phyloP scores from a whole-genome alignment of 1,140 invertebrate species.

The Leptopilina boulardi region DNA sequence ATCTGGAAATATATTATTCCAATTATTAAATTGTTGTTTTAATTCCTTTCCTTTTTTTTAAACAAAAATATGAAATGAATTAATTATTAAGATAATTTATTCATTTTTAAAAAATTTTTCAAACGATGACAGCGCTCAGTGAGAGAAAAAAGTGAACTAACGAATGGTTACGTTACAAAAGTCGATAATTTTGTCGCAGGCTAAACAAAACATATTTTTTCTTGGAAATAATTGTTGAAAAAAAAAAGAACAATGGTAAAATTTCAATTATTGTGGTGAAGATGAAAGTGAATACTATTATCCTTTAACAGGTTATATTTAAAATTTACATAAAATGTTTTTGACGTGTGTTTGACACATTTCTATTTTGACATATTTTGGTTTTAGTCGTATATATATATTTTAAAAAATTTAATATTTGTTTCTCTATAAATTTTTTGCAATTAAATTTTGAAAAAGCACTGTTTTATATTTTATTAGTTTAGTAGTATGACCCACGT shows the following conservation, averaged over 20 bases:
- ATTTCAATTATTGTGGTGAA: conserved; percentile 7
- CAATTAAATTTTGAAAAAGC: too few species aligned
- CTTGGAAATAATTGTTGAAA: neutral
- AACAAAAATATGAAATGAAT: too few species aligned
- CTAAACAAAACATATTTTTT: neutral
- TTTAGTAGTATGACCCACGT: too few species aligned
- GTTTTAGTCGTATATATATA: neutral
- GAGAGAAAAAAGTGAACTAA: too few species aligned
- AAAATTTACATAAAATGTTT: neutral
- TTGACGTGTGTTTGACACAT: neutral
- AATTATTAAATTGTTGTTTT: neutral
- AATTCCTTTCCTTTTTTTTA: too few species aligned
- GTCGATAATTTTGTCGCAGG: neutral
- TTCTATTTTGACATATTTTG: conserved; percentile 8
- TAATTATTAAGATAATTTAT: too few species aligned
- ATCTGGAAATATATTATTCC: neutral
- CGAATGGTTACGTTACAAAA: too few species aligned
- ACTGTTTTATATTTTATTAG: too few species aligned
- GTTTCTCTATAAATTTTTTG: too few species aligned
- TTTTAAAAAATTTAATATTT: neutral
- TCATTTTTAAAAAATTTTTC: too few species aligned
- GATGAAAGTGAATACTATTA: neutral
- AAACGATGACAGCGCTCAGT: too few species aligned
- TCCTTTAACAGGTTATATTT: neutral
- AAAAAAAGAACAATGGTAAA: neutral